Base-by-base conservation (phyloP, 1,140 invertebrate species). In the Elymnias hypermnestra region DNA sequence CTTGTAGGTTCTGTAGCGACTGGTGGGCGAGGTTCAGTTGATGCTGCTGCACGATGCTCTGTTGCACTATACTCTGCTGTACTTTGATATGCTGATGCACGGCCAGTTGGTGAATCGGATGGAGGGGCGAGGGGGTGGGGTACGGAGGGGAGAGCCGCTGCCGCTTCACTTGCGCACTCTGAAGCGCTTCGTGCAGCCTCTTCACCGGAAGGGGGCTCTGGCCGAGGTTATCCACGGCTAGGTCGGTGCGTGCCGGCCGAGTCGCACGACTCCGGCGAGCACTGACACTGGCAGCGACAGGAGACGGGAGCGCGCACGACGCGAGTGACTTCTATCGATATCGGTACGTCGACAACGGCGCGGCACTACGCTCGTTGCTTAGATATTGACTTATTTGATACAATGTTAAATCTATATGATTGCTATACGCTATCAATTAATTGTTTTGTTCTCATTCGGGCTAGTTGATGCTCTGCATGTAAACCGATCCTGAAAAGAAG, bases 171-270 rank as follows among this genome's bases (percentile, higher is more conserved):
- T 81, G 77, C 52, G 81, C 81, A 72, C 68, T 79, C 76, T 82
- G 77, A 64, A 81, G 76, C 69, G 76, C 81, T 74, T 82, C 81
- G 77, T 84, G 77, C 77, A 84, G 71, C 74, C 81, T 72, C 74
- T 84, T 84, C 74, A 82, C 81, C 73, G 81, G 81, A 44, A 78
- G 73, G 61, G 81, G 75, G 64, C 73, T 84, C 55, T 81, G 3
- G 76, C 81, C 78, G 77, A 84, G 76, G 78, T 84, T 83, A 79
- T 84, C 81, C 81, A 84, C 81, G 81, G 74, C 81, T 74, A 68
- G 71, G 68, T 73, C 77, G 64, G 71, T 74, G 81, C 72, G 81
- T 72, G 76, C 76, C 52, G 68, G 76, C 76, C 76, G 76, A 81
- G 77, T 81, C 81, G 65, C 75, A 57, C 57, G 76, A 81, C 76